Percentiles rank a stretch among this genome's conserved stretches.
These are phyloP conservation scores for Adrianichthys oophorus DNA, from an alignment of 2,797 vertebrate genomes.

Conservation along the genomic window DNA sequence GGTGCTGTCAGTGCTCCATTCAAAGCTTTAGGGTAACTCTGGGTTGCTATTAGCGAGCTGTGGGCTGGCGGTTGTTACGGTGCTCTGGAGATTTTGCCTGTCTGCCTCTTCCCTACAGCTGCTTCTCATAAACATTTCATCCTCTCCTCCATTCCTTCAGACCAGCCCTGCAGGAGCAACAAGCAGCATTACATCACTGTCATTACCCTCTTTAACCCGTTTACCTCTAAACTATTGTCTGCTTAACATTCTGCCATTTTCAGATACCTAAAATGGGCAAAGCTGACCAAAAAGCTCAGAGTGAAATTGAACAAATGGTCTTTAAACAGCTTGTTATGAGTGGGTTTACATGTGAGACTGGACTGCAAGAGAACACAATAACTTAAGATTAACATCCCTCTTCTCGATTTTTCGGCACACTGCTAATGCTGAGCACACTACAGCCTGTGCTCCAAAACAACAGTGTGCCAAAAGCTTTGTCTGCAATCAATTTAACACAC, in stretches of 20 bases:
- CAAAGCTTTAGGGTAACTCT: slow-evolving; percentile 24
- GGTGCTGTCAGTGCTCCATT: slow-evolving; percentile 38
- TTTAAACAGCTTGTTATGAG: slow-evolving; percentile 6
- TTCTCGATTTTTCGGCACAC: slow-evolving; percentile 34
- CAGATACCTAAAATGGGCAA: slow-evolving; percentile 67
- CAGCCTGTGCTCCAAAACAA: slow-evolving; percentile 36
- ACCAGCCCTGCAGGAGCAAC: slow-evolving; percentile 62
- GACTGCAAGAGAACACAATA: slow-evolving; percentile 18
- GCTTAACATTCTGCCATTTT: slow-evolving; percentile 57
- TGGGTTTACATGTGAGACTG: slow-evolving; percentile 19
- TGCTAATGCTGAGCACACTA: slow-evolving; percentile 27
- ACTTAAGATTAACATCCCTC: slow-evolving; percentile 15
- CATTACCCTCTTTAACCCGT: slow-evolving; percentile 32
- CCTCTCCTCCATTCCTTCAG: slow-evolving; percentile 48
- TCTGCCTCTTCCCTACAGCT: slow-evolving; percentile 72
- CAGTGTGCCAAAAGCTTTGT: slow-evolving; percentile 44
- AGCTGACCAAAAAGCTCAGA: slow-evolving; percentile 23
- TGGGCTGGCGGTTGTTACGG: slow-evolving; percentile 28
- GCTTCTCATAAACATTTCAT: slow-evolving; percentile 78
- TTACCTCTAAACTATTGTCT: slow-evolving; percentile 33
- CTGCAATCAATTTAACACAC: slow-evolving; percentile 72
- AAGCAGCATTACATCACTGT: slow-evolving; percentile 75
- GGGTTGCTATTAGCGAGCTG: slow-evolving; percentile 45
- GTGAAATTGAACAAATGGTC: slow-evolving; percentile 17
- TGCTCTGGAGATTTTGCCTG: slow-evolving; percentile 36